A percentile compares a stretch with the other conserved stretches of the same genome.
Evolutionary conservation across 2,113 vertebrate species (phyloP).

Genomic region (Sinocyclocheilus anophthalmus): DNA sequence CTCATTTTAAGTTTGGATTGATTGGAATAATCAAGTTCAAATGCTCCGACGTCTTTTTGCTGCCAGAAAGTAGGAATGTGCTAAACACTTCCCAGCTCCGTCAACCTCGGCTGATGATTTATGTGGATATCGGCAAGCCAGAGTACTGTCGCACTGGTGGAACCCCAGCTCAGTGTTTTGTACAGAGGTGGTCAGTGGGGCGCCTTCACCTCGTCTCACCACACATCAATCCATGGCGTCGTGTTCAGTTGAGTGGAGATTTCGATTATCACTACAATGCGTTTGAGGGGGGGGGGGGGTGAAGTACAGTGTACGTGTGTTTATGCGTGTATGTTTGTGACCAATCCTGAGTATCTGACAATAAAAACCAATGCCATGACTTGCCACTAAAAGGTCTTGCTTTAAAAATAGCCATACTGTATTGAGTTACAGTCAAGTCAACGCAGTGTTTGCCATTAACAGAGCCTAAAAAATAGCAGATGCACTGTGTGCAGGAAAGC

Average conservation of each 20-base stretch:
- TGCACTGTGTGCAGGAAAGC: conserved; percentile 14
- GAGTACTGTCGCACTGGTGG: conserved; percentile 53
- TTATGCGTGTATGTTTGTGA: background rate
- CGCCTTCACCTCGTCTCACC: background rate
- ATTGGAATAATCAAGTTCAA: background rate
- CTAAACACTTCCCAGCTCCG: conserved; percentile 57
- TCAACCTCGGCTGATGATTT: conserved; percentile 66
- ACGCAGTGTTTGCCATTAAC: conserved; percentile 72
- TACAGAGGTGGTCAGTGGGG: conserved; percentile 44
- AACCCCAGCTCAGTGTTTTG: conserved; percentile 59
- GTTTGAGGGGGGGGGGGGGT: no score
- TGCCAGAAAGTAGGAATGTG: conserved; percentile 64
- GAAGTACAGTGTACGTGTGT: conserved; percentile 43
- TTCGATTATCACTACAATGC: conserved; percentile 23
- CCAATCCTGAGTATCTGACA: conserved; percentile 57
- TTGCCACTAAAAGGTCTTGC: conserved; percentile 76
- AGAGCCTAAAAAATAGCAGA: conserved; percentile 60
- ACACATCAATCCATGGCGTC: conserved; percentile 8
- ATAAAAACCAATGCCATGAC: conserved; percentile 64
- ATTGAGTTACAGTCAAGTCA: conserved; percentile 75
- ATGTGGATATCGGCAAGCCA: conserved; percentile 71
- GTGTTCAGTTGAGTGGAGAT: conserved; percentile 12
- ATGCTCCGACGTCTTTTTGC: conserved; percentile 3
- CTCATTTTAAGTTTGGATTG: background rate
- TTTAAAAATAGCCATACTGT: conserved; percentile 78